phyloP scores from a whole-genome alignment of 2,888 invertebrate genomes.

The Loripinus fragilis region DNA sequence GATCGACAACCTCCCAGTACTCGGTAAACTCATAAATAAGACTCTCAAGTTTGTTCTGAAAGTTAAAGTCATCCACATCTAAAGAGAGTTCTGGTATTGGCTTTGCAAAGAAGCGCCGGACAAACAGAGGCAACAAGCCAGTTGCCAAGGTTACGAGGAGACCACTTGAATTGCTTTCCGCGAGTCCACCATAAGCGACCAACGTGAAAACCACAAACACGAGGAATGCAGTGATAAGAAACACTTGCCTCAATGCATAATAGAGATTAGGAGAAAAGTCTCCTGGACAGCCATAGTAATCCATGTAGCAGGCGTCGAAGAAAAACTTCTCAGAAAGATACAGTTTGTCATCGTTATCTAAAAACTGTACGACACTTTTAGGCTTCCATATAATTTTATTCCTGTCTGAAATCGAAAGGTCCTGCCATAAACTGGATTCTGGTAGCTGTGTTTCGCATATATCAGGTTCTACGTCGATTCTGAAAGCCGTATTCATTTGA shows the following conservation, averaged over 20 bases:
- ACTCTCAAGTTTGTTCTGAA: constrained; percentile 23
- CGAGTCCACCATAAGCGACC: neutral
- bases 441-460: neutral
- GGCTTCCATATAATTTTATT: constrained; percentile 9
- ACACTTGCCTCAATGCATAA: constrained; percentile 1
- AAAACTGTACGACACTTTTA: constrained; percentile 9
- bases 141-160: neutral
- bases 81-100: constrained; percentile 26
- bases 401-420: neutral
- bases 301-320: constrained; percentile 26
- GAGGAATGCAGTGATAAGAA: neutral
- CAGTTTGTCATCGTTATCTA: constrained; percentile 20
- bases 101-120: constrained; percentile 6
- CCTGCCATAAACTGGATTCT: neutral
- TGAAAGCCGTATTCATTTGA: neutral
- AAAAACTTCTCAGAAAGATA: constrained; percentile 23
- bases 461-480: neutral
- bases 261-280: constrained; percentile 17
- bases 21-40: constrained; percentile 8
- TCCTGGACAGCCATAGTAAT: constrained; percentile 22
- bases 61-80: constrained; percentile 18
- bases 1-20: constrained; percentile 22
- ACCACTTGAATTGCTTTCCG: neutral
- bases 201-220: constrained; percentile 2
- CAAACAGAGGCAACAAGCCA: constrained; percentile 4